Base-by-base conservation (phyloP, 2,113 vertebrate genomes). In the Tupaia tana region DNA sequence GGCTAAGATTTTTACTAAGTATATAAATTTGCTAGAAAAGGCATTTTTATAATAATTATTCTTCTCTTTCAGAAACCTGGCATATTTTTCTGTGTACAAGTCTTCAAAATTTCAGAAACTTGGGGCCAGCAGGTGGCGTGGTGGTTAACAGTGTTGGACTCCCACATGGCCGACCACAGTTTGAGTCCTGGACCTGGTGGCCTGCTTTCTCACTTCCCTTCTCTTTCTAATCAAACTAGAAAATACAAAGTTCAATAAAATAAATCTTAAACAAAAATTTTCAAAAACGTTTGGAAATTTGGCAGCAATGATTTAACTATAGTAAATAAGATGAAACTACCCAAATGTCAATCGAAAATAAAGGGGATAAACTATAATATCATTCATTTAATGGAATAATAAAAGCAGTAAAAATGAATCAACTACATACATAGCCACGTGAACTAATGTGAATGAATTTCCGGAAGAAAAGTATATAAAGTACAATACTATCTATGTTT, bases 391-490 rank as follows among this genome's bases (percentile, higher is more conserved):
- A 86, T 29, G 13, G 58, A 91, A 77, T 3, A 86, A 34, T 69
- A 66, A 82, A 83, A 87, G 74, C 24, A 94, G 63, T 52, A 91
- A 89, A 89, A 89, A 74, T 70, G 1, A 91, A 54, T 43, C 59
- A 91, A 73, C 31, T 74, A 73, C n/a, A 95, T 74, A 73, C n/a
- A 95, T 0, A 34, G n/a, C n/a, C 70, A 73, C 64, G 66, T 22
- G 6, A n/a, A 63, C 67, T 25, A 58, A 54, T 67, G 79, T 74
- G 22, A 11, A n/a, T 80, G 14, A 75, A 75, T 58, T 66, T 54
- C 59, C 63, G 78, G 67, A 93, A 56, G 19, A 58, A 67, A 95
- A 87, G 66, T 69, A 89, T 6, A 89, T 18, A 61, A 83, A 66
- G 43, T 56, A 66, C 66, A 43, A 64, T 34, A 34, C 6, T 25